Base-by-base conservation (phyloP, 1,140 invertebrate species). In the Monochamus saltuarius region DNA sequence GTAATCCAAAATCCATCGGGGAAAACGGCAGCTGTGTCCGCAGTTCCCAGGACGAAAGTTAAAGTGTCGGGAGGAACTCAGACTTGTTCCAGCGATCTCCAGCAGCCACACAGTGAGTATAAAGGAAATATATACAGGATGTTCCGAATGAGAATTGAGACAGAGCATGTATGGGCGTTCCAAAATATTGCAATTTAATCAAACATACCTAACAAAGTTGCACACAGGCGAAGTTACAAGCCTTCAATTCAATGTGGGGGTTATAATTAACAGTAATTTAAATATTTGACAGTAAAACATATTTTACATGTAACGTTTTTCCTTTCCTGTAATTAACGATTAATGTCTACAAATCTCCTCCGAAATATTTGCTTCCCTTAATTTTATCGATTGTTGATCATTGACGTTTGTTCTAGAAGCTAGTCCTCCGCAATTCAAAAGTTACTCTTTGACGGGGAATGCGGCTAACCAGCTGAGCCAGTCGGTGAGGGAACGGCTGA, bases 31-130 rank as follows among this genome's bases (percentile, higher is more conserved):
- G 88, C 92, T 80, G 89, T 92, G 7, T 90, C 90, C 39, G 89
- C 88, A 1, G 89, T 92, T 14, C 89, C 90, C 7, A 80, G 89
- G 67, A 90, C 89, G 0, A 88, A 88, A 76, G 84, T 86, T 13
- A 93, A 94, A 80, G 89, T 94, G 6, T 92, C 91, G 7, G 91
- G 91, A 11, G 91, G 91, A 6, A 94, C 91, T 0, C 92, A 94
- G 77, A 94, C 92, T 0, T 86, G 87, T 69, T 91, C 89, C 4
- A 89, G 88, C 59, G 91, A 93, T 66, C 79, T 92, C 34, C 81
- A 82, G 75, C 82, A 84, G 76, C 83, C 83, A 72, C 82, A 83
- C 65, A 86, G 85, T 86, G 73, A 82, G 82, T 82, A 61, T 36
- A 45, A 61, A n/a, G 13, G 39, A 47, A 56, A 49, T 29, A 29